Conservation (phyloP, 2,888 invertebrate genomes). For the Alsophila aescularia region DNA sequence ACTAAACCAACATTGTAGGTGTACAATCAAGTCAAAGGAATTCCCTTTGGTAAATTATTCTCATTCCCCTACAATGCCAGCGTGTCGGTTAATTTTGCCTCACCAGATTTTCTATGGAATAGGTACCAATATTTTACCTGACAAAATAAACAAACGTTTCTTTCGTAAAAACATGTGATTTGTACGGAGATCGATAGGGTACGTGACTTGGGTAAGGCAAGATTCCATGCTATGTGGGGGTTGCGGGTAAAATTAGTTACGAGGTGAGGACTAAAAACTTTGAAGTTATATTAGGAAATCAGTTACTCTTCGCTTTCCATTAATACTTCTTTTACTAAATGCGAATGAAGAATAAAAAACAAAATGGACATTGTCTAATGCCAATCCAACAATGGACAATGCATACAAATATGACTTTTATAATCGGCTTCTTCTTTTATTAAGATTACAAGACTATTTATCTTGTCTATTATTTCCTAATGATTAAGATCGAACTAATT, state of each 20-base stretch:
- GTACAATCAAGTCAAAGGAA: conserved; percentile 14
- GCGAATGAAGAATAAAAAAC: too few species aligned
- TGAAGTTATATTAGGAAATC: too few species aligned
- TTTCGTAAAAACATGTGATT: conserved; percentile 43
- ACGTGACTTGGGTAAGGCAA: conserved; percentile 46
- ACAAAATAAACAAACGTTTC: conserved; percentile 34
- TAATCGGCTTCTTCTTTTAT: too few species aligned
- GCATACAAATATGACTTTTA: too few species aligned
- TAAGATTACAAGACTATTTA: too few species aligned
- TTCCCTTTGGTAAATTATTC: conserved; percentile 13
- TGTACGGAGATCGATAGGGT: conserved; percentile 45
- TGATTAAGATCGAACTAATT: too few species aligned
- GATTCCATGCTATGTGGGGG: conserved; percentile 18
- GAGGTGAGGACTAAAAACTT: too few species aligned
- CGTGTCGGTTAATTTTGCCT: conserved; percentile 32
- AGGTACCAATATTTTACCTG: conserved; percentile 25
- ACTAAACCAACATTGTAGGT: neutral
- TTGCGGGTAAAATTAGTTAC: conserved; percentile 3
- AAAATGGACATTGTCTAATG: too few species aligned
- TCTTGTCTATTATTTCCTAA: too few species aligned
- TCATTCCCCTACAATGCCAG: neutral
- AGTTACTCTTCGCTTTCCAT: too few species aligned
- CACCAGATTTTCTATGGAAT: conserved; percentile 9
- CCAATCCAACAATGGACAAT: too few species aligned
- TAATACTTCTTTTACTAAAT: too few species aligned